These are phyloP conservation scores for Eupithecia subfuscata DNA, from an alignment of 2,888 invertebrate species.

Conservation along the genomic window DNA sequence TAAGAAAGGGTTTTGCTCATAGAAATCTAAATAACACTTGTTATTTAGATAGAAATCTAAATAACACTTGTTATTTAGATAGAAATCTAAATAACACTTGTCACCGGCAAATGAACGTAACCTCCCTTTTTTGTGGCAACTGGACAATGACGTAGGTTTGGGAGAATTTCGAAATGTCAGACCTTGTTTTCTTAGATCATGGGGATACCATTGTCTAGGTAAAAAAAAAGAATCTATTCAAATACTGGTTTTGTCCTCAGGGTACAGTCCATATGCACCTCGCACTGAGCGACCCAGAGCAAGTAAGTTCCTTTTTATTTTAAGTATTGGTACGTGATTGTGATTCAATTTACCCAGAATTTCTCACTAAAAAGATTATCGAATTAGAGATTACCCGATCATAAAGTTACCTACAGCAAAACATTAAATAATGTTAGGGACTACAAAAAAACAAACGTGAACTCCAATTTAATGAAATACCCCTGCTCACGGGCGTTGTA, in stretches of 20 bases:
- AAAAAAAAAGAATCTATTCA: neutral
- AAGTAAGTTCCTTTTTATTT: conserved; percentile 20
- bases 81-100: too few relatives aligned
- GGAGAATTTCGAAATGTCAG: too few relatives aligned
- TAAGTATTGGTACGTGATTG: neutral
- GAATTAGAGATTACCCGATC: neutral
- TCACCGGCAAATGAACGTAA: too few relatives aligned
- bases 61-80: too few relatives aligned
- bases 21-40: too few relatives aligned
- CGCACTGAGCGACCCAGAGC: conserved; percentile 24
- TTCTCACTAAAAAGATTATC: neutral
- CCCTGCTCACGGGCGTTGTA: neutral
- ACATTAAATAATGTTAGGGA: neutral
- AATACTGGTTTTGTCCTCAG: conserved; percentile 16
- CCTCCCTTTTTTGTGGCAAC: too few relatives aligned
- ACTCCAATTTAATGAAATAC: neutral
- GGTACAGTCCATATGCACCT: conserved; percentile 27
- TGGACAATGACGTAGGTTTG: too few relatives aligned
- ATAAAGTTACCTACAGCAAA: neutral
- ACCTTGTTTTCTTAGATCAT: too few relatives aligned
- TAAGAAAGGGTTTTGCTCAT: too few relatives aligned
- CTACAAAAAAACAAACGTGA: neutral
- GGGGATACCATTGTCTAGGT: neutral
- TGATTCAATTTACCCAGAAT: neutral
- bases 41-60: too few relatives aligned